Evolutionary conservation across 2,888 invertebrate species (phyloP), one percentile per base, ranked within the genome.

Genomic region (Anticlea derivata): DNA sequence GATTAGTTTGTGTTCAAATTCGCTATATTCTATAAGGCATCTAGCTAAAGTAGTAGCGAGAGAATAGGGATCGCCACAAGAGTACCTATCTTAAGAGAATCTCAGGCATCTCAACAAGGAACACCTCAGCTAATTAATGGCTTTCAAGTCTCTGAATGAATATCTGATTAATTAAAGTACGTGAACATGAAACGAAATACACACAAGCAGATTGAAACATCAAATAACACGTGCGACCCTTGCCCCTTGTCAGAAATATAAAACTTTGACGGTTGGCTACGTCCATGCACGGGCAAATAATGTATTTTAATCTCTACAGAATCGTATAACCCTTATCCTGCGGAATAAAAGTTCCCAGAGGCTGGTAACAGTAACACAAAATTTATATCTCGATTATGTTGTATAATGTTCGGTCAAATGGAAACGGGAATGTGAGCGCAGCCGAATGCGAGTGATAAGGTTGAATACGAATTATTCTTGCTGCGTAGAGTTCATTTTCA

Each of bases 301-400:
- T 83, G 84, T 83, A 77, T 86, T 85, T 86, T 86, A 87, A 86
- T 85, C 82, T 84, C 63, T 70, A 74, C 71, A 78, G 69, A 75
- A 80, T 65, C 75, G 73, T 66, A 72, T 73, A 75, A 83, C 85
- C 84, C 78, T 82, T 79, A 79, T 82, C 76, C 76, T 63, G 63
- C 66, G 58, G 68, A 73, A 76, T 74, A 75, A 82, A 85, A 82
- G 73, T 81, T 80, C 69, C 66, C 68, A 70, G 75, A 79, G 78
- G 78, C 75, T 76, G 73, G 65, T 63, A 73, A 73, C 73, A 70
- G 80, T 70, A 73, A 73, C 70, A 76, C 71, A 66, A 75, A 78
- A 80, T 78, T 73, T 82, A 79, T 84, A 78, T 82, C 77, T 78
- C 80, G 83, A 83, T 85, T 83, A 84, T 80, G 73, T 78, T 80